phyloP scores from a whole-genome alignment of 2,888 invertebrate genomes.

The Dryadula phaetusa region DNA sequence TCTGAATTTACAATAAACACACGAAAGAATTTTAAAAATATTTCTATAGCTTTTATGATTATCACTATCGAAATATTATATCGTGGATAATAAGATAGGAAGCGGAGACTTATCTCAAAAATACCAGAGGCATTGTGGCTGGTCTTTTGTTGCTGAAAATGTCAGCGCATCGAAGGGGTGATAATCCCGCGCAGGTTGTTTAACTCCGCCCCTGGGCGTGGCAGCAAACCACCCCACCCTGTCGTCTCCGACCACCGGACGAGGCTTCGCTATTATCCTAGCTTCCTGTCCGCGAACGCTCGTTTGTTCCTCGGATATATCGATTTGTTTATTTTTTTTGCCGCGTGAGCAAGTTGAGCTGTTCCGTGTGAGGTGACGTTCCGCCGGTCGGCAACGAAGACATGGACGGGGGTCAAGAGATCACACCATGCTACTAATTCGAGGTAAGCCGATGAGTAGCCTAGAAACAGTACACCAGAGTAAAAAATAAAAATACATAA shows the following conservation, averaged over 20 bases:
- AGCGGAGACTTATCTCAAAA: constrained; percentile 42
- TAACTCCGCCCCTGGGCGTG: constrained; percentile 59
- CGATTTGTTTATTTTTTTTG: constrained; percentile 82
- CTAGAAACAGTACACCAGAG: not conserved
- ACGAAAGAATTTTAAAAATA: not conserved
- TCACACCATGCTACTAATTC: constrained; percentile 48
- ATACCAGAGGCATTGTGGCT: constrained; percentile 43
- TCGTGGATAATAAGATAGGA: constrained; percentile 38
- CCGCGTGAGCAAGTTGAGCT: constrained; percentile 67
- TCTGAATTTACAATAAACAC: constrained; percentile 1
- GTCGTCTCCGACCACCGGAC: constrained; percentile 59
- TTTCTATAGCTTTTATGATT: constrained; percentile 30
- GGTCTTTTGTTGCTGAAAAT: constrained; percentile 43
- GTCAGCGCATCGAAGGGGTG: constrained; percentile 49
- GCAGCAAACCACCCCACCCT: constrained; percentile 53
- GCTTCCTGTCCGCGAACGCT: constrained; percentile 82
- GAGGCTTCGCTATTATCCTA: constrained; percentile 78
- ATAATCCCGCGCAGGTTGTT: constrained; percentile 57
- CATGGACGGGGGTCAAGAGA: constrained; percentile 53
- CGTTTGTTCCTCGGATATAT: constrained; percentile 76
- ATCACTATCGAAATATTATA: constrained; percentile 40
- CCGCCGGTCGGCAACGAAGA: constrained; percentile 50
- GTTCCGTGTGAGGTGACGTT: constrained; percentile 65
- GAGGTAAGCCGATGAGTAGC: constrained; percentile 44
- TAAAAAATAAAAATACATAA: not conserved